Conservation (phyloP, 2,797 vertebrate species). For the Enteromius treurensis region DNA sequence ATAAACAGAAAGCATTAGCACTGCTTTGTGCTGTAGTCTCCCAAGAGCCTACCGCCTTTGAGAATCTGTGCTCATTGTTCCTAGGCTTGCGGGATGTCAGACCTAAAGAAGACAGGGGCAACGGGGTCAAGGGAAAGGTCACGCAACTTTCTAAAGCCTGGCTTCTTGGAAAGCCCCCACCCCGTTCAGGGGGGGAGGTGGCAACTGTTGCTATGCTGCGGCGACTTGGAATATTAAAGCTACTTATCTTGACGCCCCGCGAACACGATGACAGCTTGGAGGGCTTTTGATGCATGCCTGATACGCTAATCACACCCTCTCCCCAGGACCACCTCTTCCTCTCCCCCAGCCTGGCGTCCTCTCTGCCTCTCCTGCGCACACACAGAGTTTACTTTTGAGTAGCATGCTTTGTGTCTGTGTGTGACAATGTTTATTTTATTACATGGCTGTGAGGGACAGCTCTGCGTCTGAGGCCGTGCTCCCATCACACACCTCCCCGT, state of each 20-base stretch:
- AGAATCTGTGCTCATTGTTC: conserved; percentile 70
- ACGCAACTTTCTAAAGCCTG: conserved; percentile 68
- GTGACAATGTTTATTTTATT: conserved; percentile 56
- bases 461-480: conserved; percentile 56
- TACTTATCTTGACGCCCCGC: conserved; percentile 71
- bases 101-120: conserved; percentile 57
- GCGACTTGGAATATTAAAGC: conserved; percentile 76
- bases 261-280: conserved; percentile 67
- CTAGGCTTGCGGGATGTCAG: conserved; percentile 68
- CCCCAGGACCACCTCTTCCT: conserved; percentile 62
- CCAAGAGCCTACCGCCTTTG: conserved; percentile 64
- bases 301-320: conserved; percentile 74
- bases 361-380: conserved; percentile 23
- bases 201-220: conserved; percentile 77
- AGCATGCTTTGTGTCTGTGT: conserved; percentile 39
- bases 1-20: conserved; percentile 72
- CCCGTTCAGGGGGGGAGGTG: conserved; percentile 63
- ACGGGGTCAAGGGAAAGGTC: conserved; percentile 62
- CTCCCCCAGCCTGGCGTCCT: conserved; percentile 54
- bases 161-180: conserved; percentile 61
- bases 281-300: conserved; percentile 72
- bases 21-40: conserved; percentile 70
- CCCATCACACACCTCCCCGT: conserved; percentile 58
- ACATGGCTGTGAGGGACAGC: conserved; percentile 53
- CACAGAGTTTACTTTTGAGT: conserved; percentile 37